These are phyloP conservation scores for Penaeus chinensis DNA, from an alignment of 1,140 invertebrate species.

Conservation along the genomic window DNA sequence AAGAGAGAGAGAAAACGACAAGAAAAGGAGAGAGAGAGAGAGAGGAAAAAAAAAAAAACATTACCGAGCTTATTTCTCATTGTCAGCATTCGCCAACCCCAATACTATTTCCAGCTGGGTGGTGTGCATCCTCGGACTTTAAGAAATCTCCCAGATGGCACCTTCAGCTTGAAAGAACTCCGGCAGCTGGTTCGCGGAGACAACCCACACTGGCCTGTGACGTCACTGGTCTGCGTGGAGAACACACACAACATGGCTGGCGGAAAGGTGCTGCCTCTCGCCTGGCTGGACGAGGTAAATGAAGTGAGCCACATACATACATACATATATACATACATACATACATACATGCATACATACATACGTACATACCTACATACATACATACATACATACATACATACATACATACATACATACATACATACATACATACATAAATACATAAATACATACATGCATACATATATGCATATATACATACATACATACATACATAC, in stretches of 20 bases:
- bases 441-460: no score
- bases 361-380: no score
- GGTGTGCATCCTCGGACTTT: constrained; percentile 81
- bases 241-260: constrained; percentile 93
- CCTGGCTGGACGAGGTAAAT: constrained; percentile 47
- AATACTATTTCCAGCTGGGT: constrained; percentile 14
- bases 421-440: no score
- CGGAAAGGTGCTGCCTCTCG: constrained; percentile 80
- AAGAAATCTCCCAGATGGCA: constrained; percentile 84
- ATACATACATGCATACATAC: no score
- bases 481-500: no score
- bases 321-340: no score
- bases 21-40: no score
- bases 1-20: no score
- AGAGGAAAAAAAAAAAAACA: neutral
- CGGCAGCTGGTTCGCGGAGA: constrained; percentile 76
- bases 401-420: no score
- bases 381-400: no score
- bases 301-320: no score
- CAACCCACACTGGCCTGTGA: constrained; percentile 81
- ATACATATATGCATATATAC: no score
- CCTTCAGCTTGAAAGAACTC: constrained; percentile 82
- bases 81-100: constrained; percentile 16
- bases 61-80: constrained; percentile 1
- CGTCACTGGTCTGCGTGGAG: constrained; percentile 85